phyloP scores from a whole-genome alignment of 2,888 invertebrate species.

The Halocaridina rubra region DNA sequence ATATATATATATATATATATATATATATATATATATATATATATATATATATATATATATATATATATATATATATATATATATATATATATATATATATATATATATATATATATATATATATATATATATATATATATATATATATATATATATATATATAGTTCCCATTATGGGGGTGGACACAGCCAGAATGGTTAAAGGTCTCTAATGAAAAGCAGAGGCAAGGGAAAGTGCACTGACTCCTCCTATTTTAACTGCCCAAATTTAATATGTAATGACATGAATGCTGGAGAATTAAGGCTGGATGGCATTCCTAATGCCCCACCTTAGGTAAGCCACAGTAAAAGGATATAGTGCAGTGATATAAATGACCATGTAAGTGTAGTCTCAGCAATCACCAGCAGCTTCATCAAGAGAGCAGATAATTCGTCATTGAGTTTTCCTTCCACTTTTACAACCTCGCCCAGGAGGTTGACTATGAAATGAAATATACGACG shows the following conservation, averaged over 20 bases:
- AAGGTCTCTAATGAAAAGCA: too few species aligned
- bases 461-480: conserved; percentile 74
- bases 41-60: not conserved
- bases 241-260: too few species aligned
- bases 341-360: conserved; percentile 61
- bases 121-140: too few species aligned
- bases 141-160: too few species aligned
- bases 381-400: conserved; percentile 82
- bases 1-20: not conserved
- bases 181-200: too few species aligned
- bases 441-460: conserved; percentile 67
- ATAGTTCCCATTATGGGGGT: too few species aligned
- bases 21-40: not conserved
- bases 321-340: too few species aligned
- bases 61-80: not conserved
- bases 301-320: too few species aligned
- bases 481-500: conserved; percentile 83
- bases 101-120: not conserved
- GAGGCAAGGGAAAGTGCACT: too few species aligned
- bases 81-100: not conserved
- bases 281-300: too few species aligned
- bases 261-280: too few species aligned
- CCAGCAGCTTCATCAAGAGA: conserved; percentile 78
- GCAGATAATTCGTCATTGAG: conserved; percentile 70
- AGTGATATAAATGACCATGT: conserved; percentile 80